Conservation (phyloP, 1,140 invertebrate genomes). For the Dreissena polymorpha region DNA sequence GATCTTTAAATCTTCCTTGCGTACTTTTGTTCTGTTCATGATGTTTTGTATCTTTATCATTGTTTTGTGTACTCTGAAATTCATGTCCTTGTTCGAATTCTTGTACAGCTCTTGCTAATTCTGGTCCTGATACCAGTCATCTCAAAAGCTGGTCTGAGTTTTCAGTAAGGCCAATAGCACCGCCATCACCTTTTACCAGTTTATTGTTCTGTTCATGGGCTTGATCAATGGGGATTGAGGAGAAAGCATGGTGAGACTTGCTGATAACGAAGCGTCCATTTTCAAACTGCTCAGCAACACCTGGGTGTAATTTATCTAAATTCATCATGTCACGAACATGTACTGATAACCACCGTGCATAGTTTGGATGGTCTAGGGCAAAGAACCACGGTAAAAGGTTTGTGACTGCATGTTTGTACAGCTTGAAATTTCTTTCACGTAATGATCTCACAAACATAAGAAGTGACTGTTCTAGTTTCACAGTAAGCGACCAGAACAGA, state of each 20-base stretch:
- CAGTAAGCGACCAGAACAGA: neutral
- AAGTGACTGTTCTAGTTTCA: constrained; percentile 3
- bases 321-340: constrained; percentile 60
- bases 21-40: constrained; percentile 2
- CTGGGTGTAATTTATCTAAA: constrained; percentile 26
- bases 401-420: constrained; percentile 58
- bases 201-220: constrained; percentile 3
- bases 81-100: neutral
- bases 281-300: constrained; percentile 51
- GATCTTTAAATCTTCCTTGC: neutral
- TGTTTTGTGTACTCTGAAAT: neutral
- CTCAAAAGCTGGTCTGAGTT: neutral
- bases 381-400: constrained; percentile 63
- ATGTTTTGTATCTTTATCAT: neutral
- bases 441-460: neutral
- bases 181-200: constrained; percentile 17
- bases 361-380: constrained; percentile 62
- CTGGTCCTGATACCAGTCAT: constrained; percentile 18
- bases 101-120: constrained; percentile 9
- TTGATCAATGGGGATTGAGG: neutral
- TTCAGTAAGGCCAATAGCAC: constrained; percentile 24
- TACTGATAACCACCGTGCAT: constrained; percentile 65
- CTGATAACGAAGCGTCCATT: constrained; percentile 53
- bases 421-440: neutral
- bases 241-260: neutral